Percentiles rank a stretch among this genome's conserved stretches.
Evolutionary conservation across 2,113 vertebrate genomes (phyloP).

Genomic region (Sceloporus undulatus): DNA sequence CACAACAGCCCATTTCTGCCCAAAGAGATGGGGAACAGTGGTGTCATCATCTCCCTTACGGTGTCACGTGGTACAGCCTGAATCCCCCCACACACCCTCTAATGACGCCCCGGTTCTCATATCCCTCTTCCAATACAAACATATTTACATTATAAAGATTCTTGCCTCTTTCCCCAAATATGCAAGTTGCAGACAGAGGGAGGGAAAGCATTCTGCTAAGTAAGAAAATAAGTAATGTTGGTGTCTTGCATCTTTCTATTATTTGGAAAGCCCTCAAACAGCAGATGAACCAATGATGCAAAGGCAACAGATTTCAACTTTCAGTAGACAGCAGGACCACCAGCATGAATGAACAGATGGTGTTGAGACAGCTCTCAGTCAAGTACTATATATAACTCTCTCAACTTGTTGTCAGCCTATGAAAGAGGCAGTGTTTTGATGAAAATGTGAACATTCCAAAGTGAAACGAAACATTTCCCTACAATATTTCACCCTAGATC

Average conservation of each 20-base stretch:
- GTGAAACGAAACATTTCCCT: neutral
- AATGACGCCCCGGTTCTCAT: neutral
- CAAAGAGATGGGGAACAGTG: too few species aligned
- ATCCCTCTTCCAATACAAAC: neutral
- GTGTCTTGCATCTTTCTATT: neutral
- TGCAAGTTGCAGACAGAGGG: neutral
- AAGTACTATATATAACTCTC: neutral
- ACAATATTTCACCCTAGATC: neutral
- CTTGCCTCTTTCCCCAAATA: neutral
- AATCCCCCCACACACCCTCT: neutral
- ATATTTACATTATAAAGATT: neutral
- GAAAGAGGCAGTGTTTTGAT: neutral
- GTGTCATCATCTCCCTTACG: too few species aligned
- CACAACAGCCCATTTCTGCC: too few species aligned
- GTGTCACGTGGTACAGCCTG: too few species aligned
- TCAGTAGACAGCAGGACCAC: conserved; percentile 2
- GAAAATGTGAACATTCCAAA: neutral
- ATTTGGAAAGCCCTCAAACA: neutral
- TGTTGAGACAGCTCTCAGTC: neutral
- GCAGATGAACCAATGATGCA: neutral
- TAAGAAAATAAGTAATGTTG: neutral
- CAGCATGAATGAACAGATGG: neutral
- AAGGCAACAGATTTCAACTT: neutral
- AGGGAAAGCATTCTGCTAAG: neutral
- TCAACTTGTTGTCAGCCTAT: neutral